Evolutionary conservation across 2,888 invertebrate species (phyloP).

Genomic region (Formica aserva): DNA sequence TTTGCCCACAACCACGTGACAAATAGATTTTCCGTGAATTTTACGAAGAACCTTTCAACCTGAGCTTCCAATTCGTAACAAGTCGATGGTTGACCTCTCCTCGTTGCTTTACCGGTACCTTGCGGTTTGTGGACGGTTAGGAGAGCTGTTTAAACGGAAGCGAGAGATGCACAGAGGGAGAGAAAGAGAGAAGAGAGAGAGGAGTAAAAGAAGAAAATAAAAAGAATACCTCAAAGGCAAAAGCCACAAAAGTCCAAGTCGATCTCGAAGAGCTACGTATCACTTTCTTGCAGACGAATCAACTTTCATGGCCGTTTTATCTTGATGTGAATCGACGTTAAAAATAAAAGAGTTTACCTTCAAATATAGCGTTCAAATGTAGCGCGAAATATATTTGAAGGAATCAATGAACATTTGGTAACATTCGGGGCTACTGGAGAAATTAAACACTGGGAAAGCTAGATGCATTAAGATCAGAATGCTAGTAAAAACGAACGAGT

Average conservation of each 20-base stretch:
- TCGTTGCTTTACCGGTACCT: not conserved
- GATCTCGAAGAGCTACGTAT: not conserved
- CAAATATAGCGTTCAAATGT: conserved; percentile 2
- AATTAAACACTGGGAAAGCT: not conserved
- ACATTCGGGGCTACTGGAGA: not conserved
- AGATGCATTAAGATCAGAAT: not conserved
- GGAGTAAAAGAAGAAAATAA: not conserved
- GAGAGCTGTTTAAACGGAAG: not conserved
- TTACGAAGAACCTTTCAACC: not conserved
- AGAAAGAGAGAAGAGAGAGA: not conserved
- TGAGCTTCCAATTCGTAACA: conserved; percentile 17
- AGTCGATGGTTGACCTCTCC: not conserved
- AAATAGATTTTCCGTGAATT: not conserved
- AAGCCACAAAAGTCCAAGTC: conserved; percentile 25
- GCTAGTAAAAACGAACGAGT: not conserved
- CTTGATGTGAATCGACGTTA: conserved; percentile 12
- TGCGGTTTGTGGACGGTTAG: not conserved
- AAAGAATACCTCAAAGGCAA: conserved; percentile 13
- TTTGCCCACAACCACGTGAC: not conserved
- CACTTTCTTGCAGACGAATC: conserved; percentile 30
- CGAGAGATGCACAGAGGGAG: not conserved
- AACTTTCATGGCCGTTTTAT: conserved; percentile 24
- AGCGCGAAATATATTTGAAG: conserved; percentile 3
- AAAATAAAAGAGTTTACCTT: conserved; percentile 14
- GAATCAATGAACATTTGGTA: not conserved